phyloP scores from a whole-genome alignment of 2,113 vertebrate species.

The Coreoperca whiteheadi region DNA sequence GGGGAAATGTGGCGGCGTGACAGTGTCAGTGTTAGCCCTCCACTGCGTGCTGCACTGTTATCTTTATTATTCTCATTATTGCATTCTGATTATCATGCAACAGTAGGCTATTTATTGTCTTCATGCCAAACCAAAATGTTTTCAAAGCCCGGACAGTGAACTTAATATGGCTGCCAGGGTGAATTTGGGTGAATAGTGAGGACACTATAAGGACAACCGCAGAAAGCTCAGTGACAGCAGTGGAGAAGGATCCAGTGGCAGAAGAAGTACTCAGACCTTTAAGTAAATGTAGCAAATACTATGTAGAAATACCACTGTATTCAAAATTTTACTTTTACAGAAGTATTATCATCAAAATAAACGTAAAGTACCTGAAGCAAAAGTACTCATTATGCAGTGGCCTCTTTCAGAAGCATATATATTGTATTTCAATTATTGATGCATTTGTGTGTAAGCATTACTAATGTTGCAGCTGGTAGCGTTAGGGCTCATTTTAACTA shows the following conservation, averaged over 20 bases:
- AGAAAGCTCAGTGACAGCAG: neutral
- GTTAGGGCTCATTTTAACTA: neutral
- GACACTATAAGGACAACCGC: neutral
- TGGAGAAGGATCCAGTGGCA: neutral
- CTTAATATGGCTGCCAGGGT: neutral
- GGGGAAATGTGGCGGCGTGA: neutral
- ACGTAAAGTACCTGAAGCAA: neutral
- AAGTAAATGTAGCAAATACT: neutral
- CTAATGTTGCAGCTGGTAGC: neutral
- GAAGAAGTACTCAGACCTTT: neutral
- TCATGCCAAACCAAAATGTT: neutral
- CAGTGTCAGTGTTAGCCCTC: slow-evolving; percentile 3
- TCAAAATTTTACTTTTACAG: neutral
- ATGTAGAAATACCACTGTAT: neutral
- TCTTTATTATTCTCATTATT: neutral
- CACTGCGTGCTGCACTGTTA: neutral
- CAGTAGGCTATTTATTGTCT: neutral
- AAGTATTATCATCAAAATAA: neutral
- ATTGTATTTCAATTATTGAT: no score
- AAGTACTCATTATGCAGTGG: neutral
- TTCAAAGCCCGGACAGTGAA: neutral
- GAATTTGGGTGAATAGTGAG: neutral
- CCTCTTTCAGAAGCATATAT: neutral
- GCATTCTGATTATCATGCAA: neutral
- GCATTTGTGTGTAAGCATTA: neutral